A percentile compares a stretch with the other conserved stretches of the same genome.
phyloP scores from a whole-genome alignment of 2,113 vertebrate species.

The Gnathonemus longibarbis region DNA sequence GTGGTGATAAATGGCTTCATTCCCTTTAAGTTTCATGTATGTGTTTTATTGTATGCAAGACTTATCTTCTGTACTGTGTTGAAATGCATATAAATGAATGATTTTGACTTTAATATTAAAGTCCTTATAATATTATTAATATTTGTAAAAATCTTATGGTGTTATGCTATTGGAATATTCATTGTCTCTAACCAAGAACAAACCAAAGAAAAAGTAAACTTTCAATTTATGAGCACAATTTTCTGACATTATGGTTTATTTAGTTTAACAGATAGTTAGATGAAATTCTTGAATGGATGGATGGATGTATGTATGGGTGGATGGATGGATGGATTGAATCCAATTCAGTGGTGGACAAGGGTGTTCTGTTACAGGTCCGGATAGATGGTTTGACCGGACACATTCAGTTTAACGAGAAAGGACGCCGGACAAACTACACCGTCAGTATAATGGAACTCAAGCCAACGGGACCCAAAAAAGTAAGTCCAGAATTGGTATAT shows the following conservation, averaged over 20 bases:
- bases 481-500: constrained; percentile 44
- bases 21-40: background rate
- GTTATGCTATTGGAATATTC: background rate
- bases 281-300: background rate
- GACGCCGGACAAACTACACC: constrained; percentile 89
- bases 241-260: background rate
- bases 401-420: constrained; percentile 97
- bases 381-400: constrained; percentile 93
- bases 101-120: background rate
- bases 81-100: background rate
- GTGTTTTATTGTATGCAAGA: background rate
- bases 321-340: background rate
- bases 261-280: background rate
- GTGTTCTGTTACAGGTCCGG: constrained; percentile 67
- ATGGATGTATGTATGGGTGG: background rate
- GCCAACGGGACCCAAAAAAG: constrained; percentile 84
- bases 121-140: background rate
- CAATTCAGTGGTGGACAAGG: background rate
- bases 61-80: background rate
- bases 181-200: background rate
- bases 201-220: background rate
- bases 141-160: background rate
- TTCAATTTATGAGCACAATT: background rate
- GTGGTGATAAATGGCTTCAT: background rate
- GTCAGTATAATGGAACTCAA: constrained; percentile 90